These are phyloP conservation scores for Chaenodraco wilsoni DNA, from an alignment of 2,797 vertebrate genomes.

Conservation along the genomic window DNA sequence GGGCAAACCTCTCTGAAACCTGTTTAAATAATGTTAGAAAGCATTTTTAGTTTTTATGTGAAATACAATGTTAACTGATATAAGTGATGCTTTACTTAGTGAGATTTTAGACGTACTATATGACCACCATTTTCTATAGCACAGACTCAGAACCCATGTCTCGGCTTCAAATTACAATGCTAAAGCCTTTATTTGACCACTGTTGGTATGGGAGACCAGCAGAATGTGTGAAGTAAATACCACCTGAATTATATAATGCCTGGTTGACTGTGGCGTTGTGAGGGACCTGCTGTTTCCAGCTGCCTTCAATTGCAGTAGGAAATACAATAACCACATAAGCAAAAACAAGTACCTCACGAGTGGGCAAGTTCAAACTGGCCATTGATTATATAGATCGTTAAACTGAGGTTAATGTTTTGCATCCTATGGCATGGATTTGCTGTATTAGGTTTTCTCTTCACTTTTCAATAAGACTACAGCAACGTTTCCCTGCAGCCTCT, in stretches of 20 bases:
- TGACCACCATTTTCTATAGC: not conserved
- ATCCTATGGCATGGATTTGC: not conserved
- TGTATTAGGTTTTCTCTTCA: not conserved
- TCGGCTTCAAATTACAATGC: not conserved
- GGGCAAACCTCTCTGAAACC: not conserved
- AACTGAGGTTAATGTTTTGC: not conserved
- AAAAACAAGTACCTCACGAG: not conserved
- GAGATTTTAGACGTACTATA: not conserved
- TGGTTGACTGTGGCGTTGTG: not conserved
- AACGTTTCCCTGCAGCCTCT: not conserved
- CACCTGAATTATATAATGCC: not conserved
- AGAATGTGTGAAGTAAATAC: not conserved
- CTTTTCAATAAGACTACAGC: not conserved
- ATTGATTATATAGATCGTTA: not conserved
- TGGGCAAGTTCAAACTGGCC: not conserved
- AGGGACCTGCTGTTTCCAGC: not conserved
- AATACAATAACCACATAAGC: not conserved
- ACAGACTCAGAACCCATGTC: not conserved
- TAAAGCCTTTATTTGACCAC: not conserved
- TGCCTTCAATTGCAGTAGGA: constrained; percentile 25
- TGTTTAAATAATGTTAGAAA: not conserved
- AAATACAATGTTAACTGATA: not conserved
- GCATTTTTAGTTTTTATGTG: not conserved
- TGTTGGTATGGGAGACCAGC: not conserved
- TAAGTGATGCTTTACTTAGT: not conserved